These are phyloP conservation scores for Myotis daubentonii DNA, from an alignment of 2,797 vertebrate species.

Conservation along the genomic window DNA sequence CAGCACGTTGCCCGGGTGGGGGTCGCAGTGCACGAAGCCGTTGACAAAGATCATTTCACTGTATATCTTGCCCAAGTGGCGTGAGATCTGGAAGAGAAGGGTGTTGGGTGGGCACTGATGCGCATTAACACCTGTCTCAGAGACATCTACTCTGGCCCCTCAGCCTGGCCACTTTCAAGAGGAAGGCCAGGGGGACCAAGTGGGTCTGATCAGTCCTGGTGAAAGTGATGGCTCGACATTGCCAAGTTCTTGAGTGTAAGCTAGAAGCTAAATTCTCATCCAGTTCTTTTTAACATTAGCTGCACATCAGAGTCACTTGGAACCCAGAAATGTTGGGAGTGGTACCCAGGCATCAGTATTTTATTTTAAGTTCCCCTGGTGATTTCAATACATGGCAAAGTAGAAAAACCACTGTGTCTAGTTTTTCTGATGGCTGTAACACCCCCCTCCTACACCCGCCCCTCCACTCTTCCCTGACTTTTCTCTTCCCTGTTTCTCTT, in stretches of 20 bases:
- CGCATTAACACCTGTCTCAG: background rate
- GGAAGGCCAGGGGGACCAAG: background rate
- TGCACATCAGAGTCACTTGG: background rate
- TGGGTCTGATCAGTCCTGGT: fast-evolving
- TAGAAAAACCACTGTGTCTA: background rate
- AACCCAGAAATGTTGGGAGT: background rate
- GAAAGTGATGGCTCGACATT: background rate
- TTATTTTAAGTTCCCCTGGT: background rate
- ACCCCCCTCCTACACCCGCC: background rate
- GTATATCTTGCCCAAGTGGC: slow-evolving; percentile 94
- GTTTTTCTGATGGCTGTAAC: background rate
- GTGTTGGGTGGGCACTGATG: background rate
- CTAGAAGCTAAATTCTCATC: background rate
- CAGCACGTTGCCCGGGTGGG: slow-evolving; percentile 96
- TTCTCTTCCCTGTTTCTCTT: background rate
- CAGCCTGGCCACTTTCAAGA: background rate
- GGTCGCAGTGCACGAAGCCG: slow-evolving; percentile 98
- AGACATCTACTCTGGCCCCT: background rate
- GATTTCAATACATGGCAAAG: background rate
- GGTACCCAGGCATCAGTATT: background rate
- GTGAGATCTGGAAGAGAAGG: slow-evolving; percentile 90
- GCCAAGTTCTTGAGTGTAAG: background rate
- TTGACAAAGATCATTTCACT: slow-evolving; percentile 99
- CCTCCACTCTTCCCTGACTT: background rate
- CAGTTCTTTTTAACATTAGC: background rate